phyloP scores from a whole-genome alignment of 1,140 invertebrate genomes.

The Antheraea mylitta region DNA sequence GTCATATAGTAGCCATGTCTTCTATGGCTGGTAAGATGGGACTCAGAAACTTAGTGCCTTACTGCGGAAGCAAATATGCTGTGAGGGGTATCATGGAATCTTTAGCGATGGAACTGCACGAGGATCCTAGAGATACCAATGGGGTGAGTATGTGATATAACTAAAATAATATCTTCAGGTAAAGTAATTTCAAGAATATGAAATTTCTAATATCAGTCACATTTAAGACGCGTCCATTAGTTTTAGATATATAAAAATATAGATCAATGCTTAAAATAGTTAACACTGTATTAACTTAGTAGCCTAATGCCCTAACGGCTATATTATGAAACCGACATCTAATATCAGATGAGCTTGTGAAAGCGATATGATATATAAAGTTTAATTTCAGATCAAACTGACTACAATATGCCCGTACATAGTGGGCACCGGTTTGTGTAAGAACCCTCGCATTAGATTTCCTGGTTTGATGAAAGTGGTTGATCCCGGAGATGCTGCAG shows the following conservation, averaged over 20 bases:
- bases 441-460: slow-evolving; percentile 86
- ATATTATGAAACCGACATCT: too few relatives aligned
- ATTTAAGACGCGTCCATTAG: too few relatives aligned
- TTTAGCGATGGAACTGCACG: slow-evolving; percentile 83
- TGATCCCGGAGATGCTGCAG: slow-evolving; percentile 81
- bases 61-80: slow-evolving; percentile 90
- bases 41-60: slow-evolving; percentile 86
- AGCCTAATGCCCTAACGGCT: too few relatives aligned
- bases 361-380: too few relatives aligned
- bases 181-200: too few relatives aligned
- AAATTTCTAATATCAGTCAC: too few relatives aligned
- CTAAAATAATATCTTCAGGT: neutral
- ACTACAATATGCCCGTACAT: slow-evolving; percentile 91
- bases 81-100: slow-evolving; percentile 88
- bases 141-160: slow-evolving; percentile 40
- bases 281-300: too few relatives aligned
- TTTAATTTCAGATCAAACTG: slow-evolving; percentile 83
- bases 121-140: slow-evolving; percentile 59
- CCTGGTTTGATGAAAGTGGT: slow-evolving; percentile 82
- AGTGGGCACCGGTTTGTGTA: slow-evolving; percentile 90
- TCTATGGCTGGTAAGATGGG: slow-evolving; percentile 89
- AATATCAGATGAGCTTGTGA: too few relatives aligned
- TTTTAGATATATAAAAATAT: too few relatives aligned
- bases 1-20: slow-evolving; percentile 89
- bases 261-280: too few relatives aligned